A percentile compares a stretch with the other conserved stretches of the same genome.
Evolutionary conservation across 2,888 invertebrate genomes (phyloP).

Genomic region (Amblyteles armatorius): DNA sequence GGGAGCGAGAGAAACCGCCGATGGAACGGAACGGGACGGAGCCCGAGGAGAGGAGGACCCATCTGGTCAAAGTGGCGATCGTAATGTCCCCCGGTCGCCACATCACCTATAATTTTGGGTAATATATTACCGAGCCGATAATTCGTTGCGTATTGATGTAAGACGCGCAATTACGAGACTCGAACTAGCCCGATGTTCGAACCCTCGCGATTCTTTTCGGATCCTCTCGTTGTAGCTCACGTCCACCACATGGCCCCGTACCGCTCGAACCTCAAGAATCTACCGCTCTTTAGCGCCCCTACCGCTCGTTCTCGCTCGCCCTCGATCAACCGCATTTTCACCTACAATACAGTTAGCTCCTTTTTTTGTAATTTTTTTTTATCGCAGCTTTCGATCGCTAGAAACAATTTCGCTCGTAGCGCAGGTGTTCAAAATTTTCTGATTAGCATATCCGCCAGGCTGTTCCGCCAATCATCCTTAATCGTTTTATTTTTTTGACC

Average conservation of each 20-base stretch:
- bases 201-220: slow-evolving; percentile 65
- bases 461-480: not conserved
- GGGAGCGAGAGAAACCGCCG: slow-evolving; percentile 46
- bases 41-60: slow-evolving; percentile 68
- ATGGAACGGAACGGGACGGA: slow-evolving; percentile 47
- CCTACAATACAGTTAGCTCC: not conserved
- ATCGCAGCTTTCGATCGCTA: not conserved
- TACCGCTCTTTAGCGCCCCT: slow-evolving; percentile 41
- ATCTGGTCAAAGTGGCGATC: slow-evolving; percentile 82
- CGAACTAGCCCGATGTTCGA: slow-evolving; percentile 72
- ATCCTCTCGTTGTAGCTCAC: slow-evolving; percentile 52
- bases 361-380: slow-evolving; percentile 5
- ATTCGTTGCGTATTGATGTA: slow-evolving; percentile 82
- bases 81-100: slow-evolving; percentile 79
- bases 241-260: slow-evolving; percentile 78
- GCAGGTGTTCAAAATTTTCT: slow-evolving; percentile 42
- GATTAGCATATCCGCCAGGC: slow-evolving; percentile 1
- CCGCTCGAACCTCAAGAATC: slow-evolving; percentile 35
- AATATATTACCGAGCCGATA: slow-evolving; percentile 83
- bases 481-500: not conserved
- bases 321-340: slow-evolving; percentile 58
- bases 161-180: slow-evolving; percentile 81
- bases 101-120: slow-evolving; percentile 84
- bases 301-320: slow-evolving; percentile 43
- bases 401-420: slow-evolving; percentile 9